Conservation (phyloP, 2,113 vertebrate species). For the Lampris incognitus region DNA sequence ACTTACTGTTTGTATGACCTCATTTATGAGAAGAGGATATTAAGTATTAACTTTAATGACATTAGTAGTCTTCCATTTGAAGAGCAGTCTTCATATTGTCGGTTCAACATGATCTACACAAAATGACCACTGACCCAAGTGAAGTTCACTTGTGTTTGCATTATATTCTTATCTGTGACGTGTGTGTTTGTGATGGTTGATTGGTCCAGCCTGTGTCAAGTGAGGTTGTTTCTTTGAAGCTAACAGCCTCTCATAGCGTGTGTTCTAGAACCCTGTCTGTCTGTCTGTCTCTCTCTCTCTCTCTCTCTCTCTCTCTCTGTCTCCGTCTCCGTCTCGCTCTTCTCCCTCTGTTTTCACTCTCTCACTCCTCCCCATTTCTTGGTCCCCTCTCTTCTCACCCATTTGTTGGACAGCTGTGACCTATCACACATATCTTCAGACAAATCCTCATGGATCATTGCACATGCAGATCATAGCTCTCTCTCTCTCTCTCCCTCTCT, state of each 20-base stretch:
- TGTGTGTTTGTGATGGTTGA: constrained; percentile 1
- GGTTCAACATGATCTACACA: too few relatives aligned
- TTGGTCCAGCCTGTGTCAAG: constrained; percentile 19
- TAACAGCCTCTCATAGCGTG: constrained; percentile 20
- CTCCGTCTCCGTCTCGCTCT: neutral
- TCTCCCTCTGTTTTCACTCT: neutral
- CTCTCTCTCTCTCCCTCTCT: neutral
- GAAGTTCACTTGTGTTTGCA: too few relatives aligned
- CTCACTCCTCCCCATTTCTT: neutral
- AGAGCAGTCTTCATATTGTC: too few relatives aligned
- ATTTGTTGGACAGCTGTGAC: constrained; percentile 41
- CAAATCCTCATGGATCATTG: neutral
- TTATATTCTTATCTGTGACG: neutral
- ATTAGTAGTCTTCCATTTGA: too few relatives aligned
- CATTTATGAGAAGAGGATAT: too few relatives aligned
- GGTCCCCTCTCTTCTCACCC: constrained; percentile 14
- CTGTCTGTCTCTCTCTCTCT: neutral
- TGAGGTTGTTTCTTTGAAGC: constrained; percentile 24
- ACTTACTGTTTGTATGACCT: neutral
- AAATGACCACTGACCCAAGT: too few relatives aligned
- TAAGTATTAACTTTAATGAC: too few relatives aligned
- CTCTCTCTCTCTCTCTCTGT: neutral
- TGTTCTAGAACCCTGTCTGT: neutral
- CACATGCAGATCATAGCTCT: neutral
- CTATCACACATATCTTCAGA: neutral